Percentiles rank a stretch among this genome's conserved stretches.
Conservation (phyloP, 2,888 invertebrate genomes). For the Myathropa florea region DNA sequence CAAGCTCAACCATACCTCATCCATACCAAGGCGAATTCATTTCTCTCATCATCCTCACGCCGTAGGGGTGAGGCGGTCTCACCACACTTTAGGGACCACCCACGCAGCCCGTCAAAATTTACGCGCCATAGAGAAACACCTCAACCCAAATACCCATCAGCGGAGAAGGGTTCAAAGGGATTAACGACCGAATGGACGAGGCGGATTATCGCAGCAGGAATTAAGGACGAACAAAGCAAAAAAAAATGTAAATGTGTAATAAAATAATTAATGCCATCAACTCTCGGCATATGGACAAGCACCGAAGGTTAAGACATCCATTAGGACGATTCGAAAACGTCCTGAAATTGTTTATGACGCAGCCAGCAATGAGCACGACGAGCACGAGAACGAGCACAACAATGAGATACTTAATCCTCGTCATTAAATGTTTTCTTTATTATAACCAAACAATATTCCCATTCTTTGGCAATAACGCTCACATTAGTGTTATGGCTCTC, state of each 20-base stretch:
- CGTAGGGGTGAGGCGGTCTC: no score
- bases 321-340: neutral
- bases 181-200: neutral
- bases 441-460: conserved; percentile 39
- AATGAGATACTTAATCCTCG: conserved; percentile 8
- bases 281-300: neutral
- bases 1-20: neutral
- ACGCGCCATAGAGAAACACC: neutral
- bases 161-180: neutral
- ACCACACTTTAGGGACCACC: neutral
- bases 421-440: conserved; percentile 14
- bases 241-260: neutral
- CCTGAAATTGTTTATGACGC: neutral
- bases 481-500: conserved; percentile 41
- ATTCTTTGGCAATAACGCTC: conserved; percentile 38
- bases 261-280: conserved; percentile 11
- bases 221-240: neutral
- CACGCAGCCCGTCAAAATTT: neutral
- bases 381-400: neutral
- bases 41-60: neutral
- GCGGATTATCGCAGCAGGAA: neutral
- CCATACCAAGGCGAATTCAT: neutral
- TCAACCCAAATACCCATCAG: neutral
- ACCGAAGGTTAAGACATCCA: conserved; percentile 4
- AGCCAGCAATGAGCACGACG: neutral